Conservation (phyloP, 2,888 invertebrate species). For the Chloroclystis v-ata region DNA sequence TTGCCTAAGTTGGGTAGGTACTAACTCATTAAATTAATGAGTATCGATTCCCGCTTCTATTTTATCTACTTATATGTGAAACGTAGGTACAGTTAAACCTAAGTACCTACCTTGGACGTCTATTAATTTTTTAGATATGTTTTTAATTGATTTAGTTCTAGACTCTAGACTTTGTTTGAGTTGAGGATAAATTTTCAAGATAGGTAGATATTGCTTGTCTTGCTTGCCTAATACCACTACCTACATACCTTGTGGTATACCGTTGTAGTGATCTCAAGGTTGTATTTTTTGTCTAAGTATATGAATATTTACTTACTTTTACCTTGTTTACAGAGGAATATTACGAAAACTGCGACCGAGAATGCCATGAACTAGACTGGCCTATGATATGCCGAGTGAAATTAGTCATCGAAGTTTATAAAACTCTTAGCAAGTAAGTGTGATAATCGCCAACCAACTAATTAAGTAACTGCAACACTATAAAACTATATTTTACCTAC, state of each 20-base stretch:
- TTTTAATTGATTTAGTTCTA: no score
- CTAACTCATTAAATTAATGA: no score
- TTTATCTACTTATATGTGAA: no score
- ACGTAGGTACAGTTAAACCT: no score
- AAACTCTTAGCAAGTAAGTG: slow-evolving; percentile 82
- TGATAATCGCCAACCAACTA: not conserved
- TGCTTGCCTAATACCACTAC: not conserved
- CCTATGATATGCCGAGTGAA: slow-evolving; percentile 89
- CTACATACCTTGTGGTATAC: not conserved
- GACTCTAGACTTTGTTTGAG: no score
- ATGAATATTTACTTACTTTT: slow-evolving; percentile 3
- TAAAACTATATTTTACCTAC: not conserved
- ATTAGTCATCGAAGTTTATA: slow-evolving; percentile 84
- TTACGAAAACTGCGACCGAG: slow-evolving; percentile 85
- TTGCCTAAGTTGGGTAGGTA: no score
- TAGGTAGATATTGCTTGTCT: no score
- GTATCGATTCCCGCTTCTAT: no score
- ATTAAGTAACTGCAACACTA: not conserved
- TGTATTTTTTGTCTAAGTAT: not conserved
- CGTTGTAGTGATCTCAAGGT: slow-evolving; percentile 6
- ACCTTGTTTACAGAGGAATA: slow-evolving; percentile 81
- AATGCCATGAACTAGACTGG: slow-evolving; percentile 86
- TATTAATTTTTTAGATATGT: no score
- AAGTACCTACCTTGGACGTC: no score
- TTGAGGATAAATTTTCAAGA: no score